Evolutionary conservation across 2,797 vertebrate genomes (phyloP).

Genomic region (Sebastes paucispinis): DNA sequence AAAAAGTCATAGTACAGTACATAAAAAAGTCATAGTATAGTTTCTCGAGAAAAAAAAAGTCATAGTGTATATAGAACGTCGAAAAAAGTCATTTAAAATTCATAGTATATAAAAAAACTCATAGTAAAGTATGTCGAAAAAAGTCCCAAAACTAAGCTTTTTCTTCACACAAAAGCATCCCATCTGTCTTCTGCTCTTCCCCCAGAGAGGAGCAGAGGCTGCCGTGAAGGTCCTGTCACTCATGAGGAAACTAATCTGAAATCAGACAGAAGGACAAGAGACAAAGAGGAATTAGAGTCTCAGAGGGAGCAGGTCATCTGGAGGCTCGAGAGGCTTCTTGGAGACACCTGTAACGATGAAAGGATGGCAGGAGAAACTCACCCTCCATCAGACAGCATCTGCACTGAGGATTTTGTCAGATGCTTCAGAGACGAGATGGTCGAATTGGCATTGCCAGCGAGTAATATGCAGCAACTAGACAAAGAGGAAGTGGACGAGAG

Average conservation of each 20-base stretch:
- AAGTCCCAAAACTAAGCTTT: not conserved
- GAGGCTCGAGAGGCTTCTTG: constrained; percentile 76
- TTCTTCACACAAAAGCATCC: not conserved
- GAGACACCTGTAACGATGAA: constrained; percentile 35
- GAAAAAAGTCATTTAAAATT: accelerated
- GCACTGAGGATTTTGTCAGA: constrained; percentile 84
- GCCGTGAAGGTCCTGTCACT: not conserved
- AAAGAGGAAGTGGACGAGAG: constrained; percentile 6
- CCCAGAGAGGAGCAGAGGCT: constrained; percentile 42
- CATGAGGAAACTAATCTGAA: not conserved
- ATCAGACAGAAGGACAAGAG: constrained; percentile 8
- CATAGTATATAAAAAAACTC: no score
- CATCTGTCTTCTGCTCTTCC: constrained; percentile 12
- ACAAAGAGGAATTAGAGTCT: constrained; percentile 43
- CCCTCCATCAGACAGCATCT: constrained; percentile 77
- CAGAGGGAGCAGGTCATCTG: constrained; percentile 74
- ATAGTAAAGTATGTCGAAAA: no score
- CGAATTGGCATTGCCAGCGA: constrained; percentile 43
- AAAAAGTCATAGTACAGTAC: no score
- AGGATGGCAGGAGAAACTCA: constrained; percentile 39
- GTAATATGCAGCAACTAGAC: constrained; percentile 1
- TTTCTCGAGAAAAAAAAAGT: no score
- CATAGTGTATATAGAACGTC: no score
- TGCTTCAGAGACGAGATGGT: constrained; percentile 81
- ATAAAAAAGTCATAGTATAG: no score